Percentiles rank a stretch among this genome's conserved stretches.
Conservation (phyloP, 2,113 vertebrate genomes). For the Drymodes brunneopygia region DNA sequence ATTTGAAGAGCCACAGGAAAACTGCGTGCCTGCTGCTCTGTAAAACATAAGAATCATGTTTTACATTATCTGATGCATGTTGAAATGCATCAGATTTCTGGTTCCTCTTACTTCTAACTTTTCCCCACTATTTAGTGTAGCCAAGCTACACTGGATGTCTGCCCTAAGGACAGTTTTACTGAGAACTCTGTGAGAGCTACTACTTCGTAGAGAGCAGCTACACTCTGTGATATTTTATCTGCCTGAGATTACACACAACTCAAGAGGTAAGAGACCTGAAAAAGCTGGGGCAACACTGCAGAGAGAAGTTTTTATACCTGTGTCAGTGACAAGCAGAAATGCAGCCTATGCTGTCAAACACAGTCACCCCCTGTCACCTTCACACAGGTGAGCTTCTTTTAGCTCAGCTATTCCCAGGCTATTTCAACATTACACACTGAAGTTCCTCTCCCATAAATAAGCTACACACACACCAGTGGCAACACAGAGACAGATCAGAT, state of each 20-base stretch:
- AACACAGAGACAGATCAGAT: neutral
- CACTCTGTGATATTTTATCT: neutral
- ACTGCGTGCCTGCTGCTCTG: neutral
- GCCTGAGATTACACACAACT: rapidly evolving
- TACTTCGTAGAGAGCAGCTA: neutral
- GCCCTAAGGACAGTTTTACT: neutral
- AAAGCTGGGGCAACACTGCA: neutral
- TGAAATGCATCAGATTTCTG: neutral
- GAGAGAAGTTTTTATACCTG: neutral
- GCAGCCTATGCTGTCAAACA: neutral
- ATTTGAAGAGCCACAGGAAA: neutral
- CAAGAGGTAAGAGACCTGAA: neutral
- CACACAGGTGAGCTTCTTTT: neutral
- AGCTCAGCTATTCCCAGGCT: neutral
- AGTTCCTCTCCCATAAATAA: neutral
- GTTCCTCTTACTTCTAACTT: neutral
- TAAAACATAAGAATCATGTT: neutral
- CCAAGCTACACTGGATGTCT: neutral
- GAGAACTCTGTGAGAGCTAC: neutral
- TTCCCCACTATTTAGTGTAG: neutral
- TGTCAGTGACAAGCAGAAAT: neutral
- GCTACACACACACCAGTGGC: neutral
- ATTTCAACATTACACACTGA: neutral
- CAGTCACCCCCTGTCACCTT: neutral
- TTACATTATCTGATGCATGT: no score